Conservation (phyloP, 2,113 vertebrate genomes). For the Alligator mississippiensis region DNA sequence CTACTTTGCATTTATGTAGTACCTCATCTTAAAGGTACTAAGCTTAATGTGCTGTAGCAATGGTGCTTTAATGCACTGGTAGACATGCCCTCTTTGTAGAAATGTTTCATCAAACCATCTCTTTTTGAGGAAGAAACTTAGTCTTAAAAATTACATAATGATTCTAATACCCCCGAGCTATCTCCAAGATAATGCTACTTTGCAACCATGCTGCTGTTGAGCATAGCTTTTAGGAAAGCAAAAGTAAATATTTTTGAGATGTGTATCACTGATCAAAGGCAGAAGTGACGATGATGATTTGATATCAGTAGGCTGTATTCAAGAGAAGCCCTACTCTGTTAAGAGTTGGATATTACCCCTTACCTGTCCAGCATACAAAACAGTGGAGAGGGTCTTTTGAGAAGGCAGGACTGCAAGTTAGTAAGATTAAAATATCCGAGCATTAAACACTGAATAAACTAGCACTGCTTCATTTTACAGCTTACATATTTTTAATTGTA, state of each 20-base stretch:
- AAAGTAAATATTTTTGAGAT: constrained; percentile 5
- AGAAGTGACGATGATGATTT: not conserved
- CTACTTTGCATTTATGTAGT: too few species aligned
- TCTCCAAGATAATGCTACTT: not conserved
- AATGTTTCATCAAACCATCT: too few species aligned
- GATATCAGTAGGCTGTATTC: not conserved
- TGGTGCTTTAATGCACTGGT: too few species aligned
- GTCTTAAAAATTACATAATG: too few species aligned
- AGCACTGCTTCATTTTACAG: not conserved
- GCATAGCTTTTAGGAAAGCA: not conserved
- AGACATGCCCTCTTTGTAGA: too few species aligned
- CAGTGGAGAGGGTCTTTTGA: not conserved
- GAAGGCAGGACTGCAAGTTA: not conserved
- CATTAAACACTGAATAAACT: not conserved
- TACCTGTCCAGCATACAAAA: not conserved
- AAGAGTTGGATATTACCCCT: not conserved
- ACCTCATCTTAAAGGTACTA: too few species aligned
- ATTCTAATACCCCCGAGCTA: too few species aligned
- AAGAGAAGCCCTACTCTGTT: not conserved
- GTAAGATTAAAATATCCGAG: not conserved
- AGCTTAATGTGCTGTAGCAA: too few species aligned
- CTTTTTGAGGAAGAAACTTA: too few species aligned
- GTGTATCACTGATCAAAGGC: not conserved
- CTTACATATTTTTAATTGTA: not conserved
- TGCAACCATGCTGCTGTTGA: not conserved